Evolutionary conservation across 1,140 invertebrate species (phyloP).

Genomic region (Schlechtendalia chinensis): DNA sequence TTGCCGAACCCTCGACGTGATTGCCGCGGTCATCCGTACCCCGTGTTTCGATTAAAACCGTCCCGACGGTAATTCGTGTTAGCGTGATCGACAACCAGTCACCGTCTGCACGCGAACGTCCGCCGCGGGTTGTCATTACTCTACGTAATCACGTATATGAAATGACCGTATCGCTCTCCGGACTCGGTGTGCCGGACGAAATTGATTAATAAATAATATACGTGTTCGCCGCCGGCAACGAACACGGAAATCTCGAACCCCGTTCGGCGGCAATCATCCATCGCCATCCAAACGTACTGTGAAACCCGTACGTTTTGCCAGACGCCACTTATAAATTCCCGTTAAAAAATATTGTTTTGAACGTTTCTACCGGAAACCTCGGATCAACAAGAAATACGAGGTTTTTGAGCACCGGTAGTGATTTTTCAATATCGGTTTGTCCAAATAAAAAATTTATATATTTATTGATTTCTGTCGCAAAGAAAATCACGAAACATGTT

Average conservation of each 20-base stretch:
- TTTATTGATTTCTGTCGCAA: too few relatives aligned
- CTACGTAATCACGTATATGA: conserved; percentile 13
- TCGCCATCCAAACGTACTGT: neutral
- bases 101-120: neutral
- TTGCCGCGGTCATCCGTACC: neutral
- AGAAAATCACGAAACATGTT: too few relatives aligned
- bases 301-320: too few relatives aligned
- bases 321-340: too few relatives aligned
- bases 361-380: too few relatives aligned
- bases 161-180: conserved; percentile 33
- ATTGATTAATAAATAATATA: conserved; percentile 35
- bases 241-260: neutral
- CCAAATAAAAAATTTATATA: too few relatives aligned
- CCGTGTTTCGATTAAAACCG: too few relatives aligned
- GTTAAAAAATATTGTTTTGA: too few relatives aligned
- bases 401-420: too few relatives aligned
- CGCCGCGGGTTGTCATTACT: conserved; percentile 15
- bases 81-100: conserved; percentile 25
- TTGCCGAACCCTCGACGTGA: too few relatives aligned
- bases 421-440: too few relatives aligned
- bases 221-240: neutral
- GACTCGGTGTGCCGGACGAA: neutral
- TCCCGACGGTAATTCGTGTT: conserved; percentile 12
- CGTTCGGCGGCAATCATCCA: neutral
- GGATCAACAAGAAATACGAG: too few relatives aligned